Base-by-base conservation (phyloP, 92 coral and sea anemone genomes). In the Epizoanthus stellaris region DNA sequence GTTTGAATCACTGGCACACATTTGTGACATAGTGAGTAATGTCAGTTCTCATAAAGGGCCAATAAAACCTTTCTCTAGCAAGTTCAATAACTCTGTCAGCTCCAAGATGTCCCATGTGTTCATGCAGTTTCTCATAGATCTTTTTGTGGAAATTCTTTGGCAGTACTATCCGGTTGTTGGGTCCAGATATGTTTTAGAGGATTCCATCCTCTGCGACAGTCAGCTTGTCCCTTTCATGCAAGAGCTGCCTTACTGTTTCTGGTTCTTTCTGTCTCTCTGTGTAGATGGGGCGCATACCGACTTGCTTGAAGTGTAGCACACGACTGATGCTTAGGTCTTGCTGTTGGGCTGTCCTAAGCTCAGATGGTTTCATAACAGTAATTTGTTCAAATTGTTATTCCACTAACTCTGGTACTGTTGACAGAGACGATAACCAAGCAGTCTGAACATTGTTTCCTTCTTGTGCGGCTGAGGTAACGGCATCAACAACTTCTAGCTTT, bases 21-120 rank as follows among this genome's bases (percentile, higher is more conserved):
- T 45, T 76, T 0, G 39, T 76, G 39, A 87, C 91, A 64, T 66
- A 87, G 62, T 90, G 89, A 7, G 82, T 84, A 70, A 87, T 90
- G 76, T 87, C 91, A 14, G 76, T 64, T 53, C 81, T 70, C 91
- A 91, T 91, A 34, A 82, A 87, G 4, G 89, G 87, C 91, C 85
- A 91, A 53, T 87, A 91, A 67, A 91, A 91, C 14, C 87, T 66
- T 85, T 84, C 89, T 77, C 87, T 45, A 17, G 93, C 93, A n/a
- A 90, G 43, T 5, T 67, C 86, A 53, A 77, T 15, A 11, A 80
- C 67, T 25, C 86, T 85, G 25, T 83, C 91, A 6, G 81, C 80
- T 17, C 80, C 88, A 34, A 89, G 67, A 74, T 89, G 92, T 45
- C 90, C 93, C 87, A 80, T 90, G 20, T 90, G 43, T 25, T 90